Conservation (phyloP, 2,113 vertebrate species). For the Helogale parvula region DNA sequence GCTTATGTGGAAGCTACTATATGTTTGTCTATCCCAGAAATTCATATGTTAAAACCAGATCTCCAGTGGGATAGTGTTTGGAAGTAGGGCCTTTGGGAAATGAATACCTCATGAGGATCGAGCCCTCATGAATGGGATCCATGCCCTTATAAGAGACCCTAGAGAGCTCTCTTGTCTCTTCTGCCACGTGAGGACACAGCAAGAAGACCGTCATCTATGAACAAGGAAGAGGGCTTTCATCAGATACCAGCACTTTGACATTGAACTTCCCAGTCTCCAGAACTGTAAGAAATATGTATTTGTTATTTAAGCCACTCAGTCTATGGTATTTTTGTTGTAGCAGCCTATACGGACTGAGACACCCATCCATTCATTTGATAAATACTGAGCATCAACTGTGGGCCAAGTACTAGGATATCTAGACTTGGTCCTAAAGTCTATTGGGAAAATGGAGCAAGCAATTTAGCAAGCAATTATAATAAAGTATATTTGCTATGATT, state of each 20-base stretch:
- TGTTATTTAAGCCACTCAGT: not conserved
- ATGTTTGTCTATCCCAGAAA: not conserved
- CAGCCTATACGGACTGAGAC: not conserved
- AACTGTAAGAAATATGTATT: not conserved
- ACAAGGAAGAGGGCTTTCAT: not conserved
- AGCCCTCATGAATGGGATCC: not conserved
- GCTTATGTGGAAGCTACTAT: not conserved
- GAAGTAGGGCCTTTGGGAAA: not conserved
- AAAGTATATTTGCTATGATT: not conserved
- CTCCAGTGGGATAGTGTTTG: not conserved
- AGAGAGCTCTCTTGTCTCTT: not conserved
- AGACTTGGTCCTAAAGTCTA: not conserved
- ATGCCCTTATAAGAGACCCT: not conserved
- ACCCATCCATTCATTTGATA: not conserved
- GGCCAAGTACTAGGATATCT: not conserved
- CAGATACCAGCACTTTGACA: not conserved
- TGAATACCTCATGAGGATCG: not conserved
- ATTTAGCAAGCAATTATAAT: constrained; percentile 21
- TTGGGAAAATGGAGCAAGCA: not conserved
- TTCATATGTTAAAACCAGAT: not conserved
- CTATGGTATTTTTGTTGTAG: not conserved
- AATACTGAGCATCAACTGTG: not conserved
- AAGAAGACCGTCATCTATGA: not conserved
- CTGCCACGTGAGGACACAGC: not conserved
- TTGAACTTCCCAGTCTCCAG: not conserved